phyloP scores from a whole-genome alignment of 2,113 vertebrate genomes.

The Chionomys nivalis region DNA sequence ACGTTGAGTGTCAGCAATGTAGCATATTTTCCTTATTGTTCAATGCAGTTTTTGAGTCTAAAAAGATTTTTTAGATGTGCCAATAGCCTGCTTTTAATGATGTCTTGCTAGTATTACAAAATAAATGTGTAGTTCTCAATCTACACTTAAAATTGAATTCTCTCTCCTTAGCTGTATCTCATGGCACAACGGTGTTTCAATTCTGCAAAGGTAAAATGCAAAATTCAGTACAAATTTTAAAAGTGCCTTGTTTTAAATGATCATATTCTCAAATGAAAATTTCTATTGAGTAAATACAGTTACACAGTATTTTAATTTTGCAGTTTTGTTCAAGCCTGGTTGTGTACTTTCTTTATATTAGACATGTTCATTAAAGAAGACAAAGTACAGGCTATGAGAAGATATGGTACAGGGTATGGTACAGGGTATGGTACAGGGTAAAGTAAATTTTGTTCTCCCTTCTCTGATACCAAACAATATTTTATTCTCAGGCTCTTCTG shows the following conservation, averaged over 20 bases:
- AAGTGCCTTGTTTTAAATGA: background rate
- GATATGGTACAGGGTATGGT: too few species aligned
- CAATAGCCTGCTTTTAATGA: background rate
- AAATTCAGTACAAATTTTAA: background rate
- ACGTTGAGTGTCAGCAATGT: fast-evolving
- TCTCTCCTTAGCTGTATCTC: background rate
- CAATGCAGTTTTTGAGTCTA: too few species aligned
- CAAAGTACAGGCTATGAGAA: background rate
- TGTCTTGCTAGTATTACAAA: background rate
- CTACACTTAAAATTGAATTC: background rate
- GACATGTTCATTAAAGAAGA: background rate
- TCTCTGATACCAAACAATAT: background rate
- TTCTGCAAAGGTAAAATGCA: background rate
- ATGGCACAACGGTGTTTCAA: background rate
- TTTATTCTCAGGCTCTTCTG: background rate
- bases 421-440: background rate
- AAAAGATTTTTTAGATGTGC: background rate
- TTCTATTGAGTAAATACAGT: background rate
- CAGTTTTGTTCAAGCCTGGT: background rate
- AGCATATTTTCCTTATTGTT: background rate
- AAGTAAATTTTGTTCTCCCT: background rate
- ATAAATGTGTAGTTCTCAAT: background rate
- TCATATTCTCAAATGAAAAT: background rate
- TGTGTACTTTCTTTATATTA: background rate
- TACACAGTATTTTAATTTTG: background rate